phyloP scores from a whole-genome alignment of 1,140 invertebrate species.

The Belonocnema kinseyi region DNA sequence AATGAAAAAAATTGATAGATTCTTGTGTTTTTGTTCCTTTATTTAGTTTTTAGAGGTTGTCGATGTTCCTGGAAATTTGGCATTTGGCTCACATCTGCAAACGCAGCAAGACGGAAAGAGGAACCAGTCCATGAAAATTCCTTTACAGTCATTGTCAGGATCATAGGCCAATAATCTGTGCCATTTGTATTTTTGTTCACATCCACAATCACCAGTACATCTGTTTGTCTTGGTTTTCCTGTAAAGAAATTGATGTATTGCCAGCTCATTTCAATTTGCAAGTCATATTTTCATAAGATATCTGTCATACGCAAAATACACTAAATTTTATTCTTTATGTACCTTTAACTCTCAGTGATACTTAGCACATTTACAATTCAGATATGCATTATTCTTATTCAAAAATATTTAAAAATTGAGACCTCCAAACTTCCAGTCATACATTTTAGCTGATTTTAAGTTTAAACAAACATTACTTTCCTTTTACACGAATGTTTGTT shows the following conservation, averaged over 20 bases:
- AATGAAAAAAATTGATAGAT: not conserved
- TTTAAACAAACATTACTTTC: too few relatives aligned
- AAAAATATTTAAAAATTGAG: too few relatives aligned
- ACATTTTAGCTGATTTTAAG: too few relatives aligned
- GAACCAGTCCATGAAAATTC: conserved; percentile 98
- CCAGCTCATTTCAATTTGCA: too few relatives aligned
- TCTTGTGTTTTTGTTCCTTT: not conserved
- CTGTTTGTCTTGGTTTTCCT: conserved; percentile 88
- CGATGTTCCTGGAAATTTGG: conserved; percentile 1
- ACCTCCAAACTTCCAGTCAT: too few relatives aligned
- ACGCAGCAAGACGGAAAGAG: conserved; percentile 95
- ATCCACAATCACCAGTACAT: conserved; percentile 89
- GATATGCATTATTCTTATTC: too few relatives aligned
- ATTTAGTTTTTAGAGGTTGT: not conserved
- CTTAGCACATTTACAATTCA: not conserved
- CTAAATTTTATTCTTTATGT: too few relatives aligned
- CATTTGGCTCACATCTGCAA: conserved; percentile 84
- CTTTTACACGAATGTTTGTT: too few relatives aligned
- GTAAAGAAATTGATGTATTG: conserved; percentile 54
- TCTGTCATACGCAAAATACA: too few relatives aligned
- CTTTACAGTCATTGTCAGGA: conserved; percentile 94
- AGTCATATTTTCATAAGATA: too few relatives aligned
- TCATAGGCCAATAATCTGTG: conserved; percentile 93
- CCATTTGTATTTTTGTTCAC: conserved; percentile 93
- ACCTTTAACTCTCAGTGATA: too few relatives aligned